phyloP scores from a whole-genome alignment of 2,888 invertebrate genomes.

The Drosophila mimica region DNA sequence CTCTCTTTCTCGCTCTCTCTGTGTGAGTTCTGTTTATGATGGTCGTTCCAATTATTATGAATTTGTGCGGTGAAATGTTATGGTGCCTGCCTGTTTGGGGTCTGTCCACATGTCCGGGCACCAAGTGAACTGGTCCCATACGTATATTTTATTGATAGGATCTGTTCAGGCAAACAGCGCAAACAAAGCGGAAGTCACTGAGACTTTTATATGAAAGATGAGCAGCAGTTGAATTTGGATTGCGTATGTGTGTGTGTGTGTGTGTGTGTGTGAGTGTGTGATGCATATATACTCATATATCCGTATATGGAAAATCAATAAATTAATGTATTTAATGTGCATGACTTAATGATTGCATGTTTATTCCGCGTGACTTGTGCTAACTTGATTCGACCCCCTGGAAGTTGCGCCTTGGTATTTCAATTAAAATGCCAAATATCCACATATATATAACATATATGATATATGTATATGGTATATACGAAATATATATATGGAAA shows the following conservation, averaged over 20 bases:
- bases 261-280: conserved; percentile 1
- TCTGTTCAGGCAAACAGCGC: conserved; percentile 43
- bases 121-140: conserved; percentile 18
- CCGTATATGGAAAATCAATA: conserved; percentile 68
- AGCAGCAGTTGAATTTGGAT: conserved; percentile 3
- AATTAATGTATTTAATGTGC: conserved; percentile 72
- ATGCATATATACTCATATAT: conserved; percentile 19
- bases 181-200: conserved; percentile 70
- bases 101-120: conserved; percentile 13
- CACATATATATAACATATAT: conserved; percentile 5
- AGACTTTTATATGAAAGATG: conserved; percentile 31
- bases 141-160: conserved; percentile 67
- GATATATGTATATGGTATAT: neutral
- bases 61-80: conserved; percentile 34
- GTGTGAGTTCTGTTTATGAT: conserved; percentile 23
- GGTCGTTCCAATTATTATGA: conserved; percentile 56
- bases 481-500: conserved; percentile 10
- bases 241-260: conserved; percentile 15
- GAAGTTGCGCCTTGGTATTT: conserved; percentile 43
- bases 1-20: neutral
- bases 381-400: conserved; percentile 34
- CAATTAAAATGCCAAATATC: conserved; percentile 59
- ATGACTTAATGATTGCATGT: conserved; percentile 65
- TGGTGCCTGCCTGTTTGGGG: conserved; percentile 4
- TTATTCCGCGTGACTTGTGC: conserved; percentile 64